Conservation (phyloP, 2,888 invertebrate species). For the Andrena dorsata region DNA sequence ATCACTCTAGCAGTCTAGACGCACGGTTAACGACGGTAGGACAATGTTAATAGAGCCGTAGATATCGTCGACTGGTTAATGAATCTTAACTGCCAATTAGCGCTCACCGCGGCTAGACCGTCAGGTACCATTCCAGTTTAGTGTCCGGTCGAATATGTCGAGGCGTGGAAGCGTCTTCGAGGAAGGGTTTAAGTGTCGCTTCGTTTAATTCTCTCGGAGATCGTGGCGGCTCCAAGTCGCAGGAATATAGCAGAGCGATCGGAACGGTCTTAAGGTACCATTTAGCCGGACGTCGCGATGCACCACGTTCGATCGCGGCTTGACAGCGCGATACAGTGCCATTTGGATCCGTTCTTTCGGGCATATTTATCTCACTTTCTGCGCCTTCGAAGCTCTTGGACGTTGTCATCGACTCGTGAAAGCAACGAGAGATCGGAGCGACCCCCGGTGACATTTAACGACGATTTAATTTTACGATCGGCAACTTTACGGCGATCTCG, state of each 20-base stretch:
- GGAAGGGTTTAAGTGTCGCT: background rate
- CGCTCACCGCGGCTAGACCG: slow-evolving; percentile 6
- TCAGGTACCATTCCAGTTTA: slow-evolving; percentile 2
- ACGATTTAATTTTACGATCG: slow-evolving; percentile 75
- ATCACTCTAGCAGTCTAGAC: slow-evolving; percentile 22
- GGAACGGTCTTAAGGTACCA: slow-evolving; percentile 2
- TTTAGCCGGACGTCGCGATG: slow-evolving; percentile 8
- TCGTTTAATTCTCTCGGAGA: background rate
- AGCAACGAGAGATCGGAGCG: slow-evolving; percentile 51
- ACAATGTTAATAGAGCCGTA: slow-evolving; percentile 46
- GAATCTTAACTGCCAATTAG: slow-evolving; percentile 53
- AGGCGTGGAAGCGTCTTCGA: background rate
- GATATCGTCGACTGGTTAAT: slow-evolving; percentile 33
- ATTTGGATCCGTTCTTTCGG: slow-evolving; percentile 17
- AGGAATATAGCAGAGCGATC: background rate
- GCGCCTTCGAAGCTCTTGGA: background rate
- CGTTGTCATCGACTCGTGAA: slow-evolving; percentile 40
- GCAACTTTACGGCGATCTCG: slow-evolving; percentile 67
- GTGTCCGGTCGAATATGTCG: background rate
- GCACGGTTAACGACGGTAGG: background rate
- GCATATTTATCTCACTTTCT: slow-evolving; percentile 11
- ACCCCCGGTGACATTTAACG: slow-evolving; percentile 63
- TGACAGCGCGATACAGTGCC: background rate
- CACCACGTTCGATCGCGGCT: slow-evolving; percentile 33
- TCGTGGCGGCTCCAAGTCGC: background rate